phyloP scores from a whole-genome alignment of 2,797 vertebrate genomes.

The Babyrousa celebensis region DNA sequence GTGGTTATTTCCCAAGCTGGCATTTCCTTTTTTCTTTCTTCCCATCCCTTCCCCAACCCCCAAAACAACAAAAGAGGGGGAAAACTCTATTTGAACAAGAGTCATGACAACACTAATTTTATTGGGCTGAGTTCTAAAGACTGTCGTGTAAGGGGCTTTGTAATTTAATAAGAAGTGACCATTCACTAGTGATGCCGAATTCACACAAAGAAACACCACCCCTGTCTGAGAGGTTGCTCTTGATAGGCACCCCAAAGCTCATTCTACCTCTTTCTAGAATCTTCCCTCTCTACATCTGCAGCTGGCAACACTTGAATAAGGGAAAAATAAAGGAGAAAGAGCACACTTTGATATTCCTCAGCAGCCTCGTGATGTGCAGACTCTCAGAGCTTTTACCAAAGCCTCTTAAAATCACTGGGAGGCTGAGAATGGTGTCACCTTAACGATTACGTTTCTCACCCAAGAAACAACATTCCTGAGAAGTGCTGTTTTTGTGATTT shows the following conservation, averaged over 20 bases:
- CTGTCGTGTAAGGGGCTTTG: background rate
- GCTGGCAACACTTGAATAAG: background rate
- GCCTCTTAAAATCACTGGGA: constrained; percentile 9
- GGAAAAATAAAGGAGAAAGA: background rate
- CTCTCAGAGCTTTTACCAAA: background rate
- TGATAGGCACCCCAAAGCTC: background rate
- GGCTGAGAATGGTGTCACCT: background rate
- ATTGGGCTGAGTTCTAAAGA: background rate
- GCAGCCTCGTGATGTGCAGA: background rate
- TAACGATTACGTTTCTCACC: background rate
- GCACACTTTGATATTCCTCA: background rate
- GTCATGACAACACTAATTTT: background rate
- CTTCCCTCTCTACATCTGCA: background rate
- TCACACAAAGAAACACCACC: background rate
- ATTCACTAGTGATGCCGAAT: background rate
- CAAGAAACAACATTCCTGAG: background rate
- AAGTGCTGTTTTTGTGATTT: background rate
- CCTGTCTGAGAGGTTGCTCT: background rate
- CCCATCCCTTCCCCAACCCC: background rate
- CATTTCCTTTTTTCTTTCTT: constrained; percentile 27
- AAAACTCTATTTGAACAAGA: background rate
- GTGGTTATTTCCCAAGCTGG: constrained; percentile 70
- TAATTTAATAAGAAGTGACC: background rate
- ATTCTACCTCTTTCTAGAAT: constrained; percentile 7
- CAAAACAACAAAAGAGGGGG: constrained; percentile 25